Percentiles rank a stretch among this genome's conserved stretches.
These are phyloP conservation scores for Frankliniella fusca DNA, from an alignment of 2,888 invertebrate genomes.

Conservation along the genomic window DNA sequence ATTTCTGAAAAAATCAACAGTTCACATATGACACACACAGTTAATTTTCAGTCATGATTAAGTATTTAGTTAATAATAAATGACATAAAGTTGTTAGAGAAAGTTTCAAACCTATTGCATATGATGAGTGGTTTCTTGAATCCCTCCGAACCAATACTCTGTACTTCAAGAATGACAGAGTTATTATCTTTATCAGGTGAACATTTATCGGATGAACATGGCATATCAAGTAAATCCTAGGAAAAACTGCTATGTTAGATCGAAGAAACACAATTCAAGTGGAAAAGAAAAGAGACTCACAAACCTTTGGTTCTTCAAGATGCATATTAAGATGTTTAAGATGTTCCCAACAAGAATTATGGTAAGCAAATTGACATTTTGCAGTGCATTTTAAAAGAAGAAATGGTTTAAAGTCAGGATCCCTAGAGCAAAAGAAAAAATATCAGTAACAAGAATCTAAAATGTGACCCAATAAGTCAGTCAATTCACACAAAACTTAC, in stretches of 20 bases:
- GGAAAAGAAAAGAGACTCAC: neutral
- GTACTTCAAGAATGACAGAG: neutral
- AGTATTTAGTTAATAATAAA: neutral
- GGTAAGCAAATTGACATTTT: constrained; percentile 12
- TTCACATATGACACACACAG: neutral
- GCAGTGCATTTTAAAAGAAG: neutral
- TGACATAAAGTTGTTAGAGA: neutral
- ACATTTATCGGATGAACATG: neutral
- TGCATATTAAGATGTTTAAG: neutral
- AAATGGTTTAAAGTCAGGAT: neutral
- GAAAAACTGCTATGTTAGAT: neutral
- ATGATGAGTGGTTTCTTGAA: neutral
- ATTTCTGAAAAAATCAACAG: neutral
- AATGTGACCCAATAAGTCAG: neutral
- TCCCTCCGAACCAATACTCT: neutral
- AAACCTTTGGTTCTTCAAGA: neutral
- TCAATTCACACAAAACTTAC: neutral
- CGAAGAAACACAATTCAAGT: neutral
- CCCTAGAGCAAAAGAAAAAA: neutral
- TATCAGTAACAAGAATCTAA: neutral
- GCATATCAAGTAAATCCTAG: neutral
- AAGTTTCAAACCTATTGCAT: neutral
- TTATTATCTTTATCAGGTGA: neutral
- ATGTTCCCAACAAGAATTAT: constrained; percentile 1
- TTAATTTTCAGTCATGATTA: neutral